A percentile compares a stretch with the other conserved stretches of the same genome.
These are phyloP conservation scores for Archaeoteleia sp. DNA, from an alignment of 2,888 invertebrate genomes.

Conservation along the genomic window DNA sequence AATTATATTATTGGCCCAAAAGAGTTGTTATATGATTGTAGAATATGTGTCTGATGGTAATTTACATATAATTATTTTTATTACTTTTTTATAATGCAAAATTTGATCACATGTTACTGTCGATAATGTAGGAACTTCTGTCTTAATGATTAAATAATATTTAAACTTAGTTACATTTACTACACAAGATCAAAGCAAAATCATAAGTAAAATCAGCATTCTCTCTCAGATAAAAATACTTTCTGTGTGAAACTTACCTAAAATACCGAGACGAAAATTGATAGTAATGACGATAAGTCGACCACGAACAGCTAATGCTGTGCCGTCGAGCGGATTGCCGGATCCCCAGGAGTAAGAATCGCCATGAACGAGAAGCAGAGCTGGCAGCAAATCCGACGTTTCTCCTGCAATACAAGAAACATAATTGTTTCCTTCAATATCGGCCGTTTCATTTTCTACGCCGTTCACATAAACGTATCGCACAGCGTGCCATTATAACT, in stretches of 20 bases:
- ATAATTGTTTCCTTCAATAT: slow-evolving; percentile 34
- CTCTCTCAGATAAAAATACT: too few species aligned
- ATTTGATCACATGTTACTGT: too few species aligned
- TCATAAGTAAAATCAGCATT: too few species aligned
- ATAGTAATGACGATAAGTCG: slow-evolving; percentile 92
- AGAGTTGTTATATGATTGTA: too few species aligned
- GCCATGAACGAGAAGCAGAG: slow-evolving; percentile 93
- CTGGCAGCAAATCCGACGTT: slow-evolving; percentile 81
- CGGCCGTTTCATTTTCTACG: slow-evolving; percentile 1
- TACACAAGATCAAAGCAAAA: too few species aligned
- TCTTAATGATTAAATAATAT: too few species aligned
- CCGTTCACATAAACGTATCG: neutral
- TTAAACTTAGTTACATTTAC: too few species aligned
- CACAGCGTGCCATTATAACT: slow-evolving; percentile 23
- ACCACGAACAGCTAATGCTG: slow-evolving; percentile 93
- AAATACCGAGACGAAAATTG: slow-evolving; percentile 91
- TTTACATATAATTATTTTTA: too few species aligned
- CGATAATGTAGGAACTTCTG: too few species aligned
- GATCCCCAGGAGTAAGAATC: slow-evolving; percentile 98
- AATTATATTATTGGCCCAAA: too few species aligned
- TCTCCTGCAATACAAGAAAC: slow-evolving; percentile 74
- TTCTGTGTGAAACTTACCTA: slow-evolving; percentile 80
- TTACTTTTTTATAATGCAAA: too few species aligned
- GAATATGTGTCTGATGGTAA: too few species aligned
- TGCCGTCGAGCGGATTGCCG: slow-evolving; percentile 98